Evolutionary conservation across 2,113 vertebrate species (phyloP), one percentile per base, ranked within the genome.

Genomic region (Tyrannus savana): DNA sequence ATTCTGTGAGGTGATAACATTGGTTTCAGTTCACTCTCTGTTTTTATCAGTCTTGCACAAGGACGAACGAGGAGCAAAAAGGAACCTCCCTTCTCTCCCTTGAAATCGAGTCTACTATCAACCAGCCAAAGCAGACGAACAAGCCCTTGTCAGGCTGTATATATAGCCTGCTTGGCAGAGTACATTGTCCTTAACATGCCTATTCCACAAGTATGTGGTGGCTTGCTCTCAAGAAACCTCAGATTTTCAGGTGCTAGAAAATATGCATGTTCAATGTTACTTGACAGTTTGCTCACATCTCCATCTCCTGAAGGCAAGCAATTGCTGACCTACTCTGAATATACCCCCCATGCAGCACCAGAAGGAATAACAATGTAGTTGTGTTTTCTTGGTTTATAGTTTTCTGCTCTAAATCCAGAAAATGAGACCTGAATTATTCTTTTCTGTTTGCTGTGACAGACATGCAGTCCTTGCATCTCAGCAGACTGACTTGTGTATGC

Each of bases 171-270:
- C 16, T 15, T 90, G 80, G 76, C 89, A 93, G 59, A 92, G 64
- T 9, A 72, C 42, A 31, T 87, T 95, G 95, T 95, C 79, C 87
- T 95, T 81, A 89, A 63, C 94, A 41, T 95, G 92, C 35, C 73
- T 95, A 96, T 89, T 81, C 95, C 96, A 96, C 95, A 96, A 76
- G 63, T 95, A 97, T 94, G 94, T 84, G 35, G 93, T 87, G 94
- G 84, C 78, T 96, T 91, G 74, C 91, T 94, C 74, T 91, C 67
- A 17, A 89, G 89, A 94, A 96, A 94, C 84, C 87, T 95, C 96
- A 89, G 74, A 58, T 93, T 96, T 92, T 95, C 95, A 96, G 95
- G 95, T 97, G 94, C 77, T 81, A 56, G 68, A 60, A 96, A 96
- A 93, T 92, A 93, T 77, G 81, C 72, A 39, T 74, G 42, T 84